Conservation (phyloP, 2,797 vertebrate species). For the Galagoides demidoff region DNA sequence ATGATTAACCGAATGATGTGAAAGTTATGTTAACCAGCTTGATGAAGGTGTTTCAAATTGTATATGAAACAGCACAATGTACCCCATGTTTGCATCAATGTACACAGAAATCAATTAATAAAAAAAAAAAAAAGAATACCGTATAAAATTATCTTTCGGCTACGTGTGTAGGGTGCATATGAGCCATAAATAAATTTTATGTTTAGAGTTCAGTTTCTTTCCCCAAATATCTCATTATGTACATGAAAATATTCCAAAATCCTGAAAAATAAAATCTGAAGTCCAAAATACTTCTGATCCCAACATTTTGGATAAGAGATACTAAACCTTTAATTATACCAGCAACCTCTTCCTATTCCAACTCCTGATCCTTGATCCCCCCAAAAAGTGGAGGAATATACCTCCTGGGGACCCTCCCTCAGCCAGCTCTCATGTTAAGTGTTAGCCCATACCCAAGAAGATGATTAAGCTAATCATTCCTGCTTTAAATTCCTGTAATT, state of each 20-base stretch:
- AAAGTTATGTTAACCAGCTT: too few species aligned
- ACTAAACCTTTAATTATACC: not conserved
- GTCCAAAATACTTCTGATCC: not conserved
- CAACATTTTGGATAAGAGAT: not conserved
- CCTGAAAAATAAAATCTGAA: not conserved
- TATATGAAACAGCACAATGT: too few species aligned
- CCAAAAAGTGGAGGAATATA: not conserved
- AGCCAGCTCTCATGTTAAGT: rapidly evolving
- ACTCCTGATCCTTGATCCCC: not conserved
- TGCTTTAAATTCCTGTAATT: not conserved
- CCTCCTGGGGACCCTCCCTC: not conserved
- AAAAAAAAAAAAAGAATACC: too few species aligned
- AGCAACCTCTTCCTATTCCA: not conserved
- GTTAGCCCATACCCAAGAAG: not conserved
- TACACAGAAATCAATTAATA: too few species aligned
- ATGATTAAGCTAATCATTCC: not conserved
- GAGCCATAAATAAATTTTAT: not conserved
- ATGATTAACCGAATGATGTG: too few species aligned
- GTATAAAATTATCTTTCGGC: not conserved
- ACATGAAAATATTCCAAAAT: not conserved
- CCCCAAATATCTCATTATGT: not conserved
- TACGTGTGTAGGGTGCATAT: not conserved
- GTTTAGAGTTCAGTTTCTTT: not conserved
- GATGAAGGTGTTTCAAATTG: too few species aligned
- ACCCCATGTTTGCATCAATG: too few species aligned